phyloP scores from a whole-genome alignment of 2,888 invertebrate species.

The Ormyrus nitidulus region DNA sequence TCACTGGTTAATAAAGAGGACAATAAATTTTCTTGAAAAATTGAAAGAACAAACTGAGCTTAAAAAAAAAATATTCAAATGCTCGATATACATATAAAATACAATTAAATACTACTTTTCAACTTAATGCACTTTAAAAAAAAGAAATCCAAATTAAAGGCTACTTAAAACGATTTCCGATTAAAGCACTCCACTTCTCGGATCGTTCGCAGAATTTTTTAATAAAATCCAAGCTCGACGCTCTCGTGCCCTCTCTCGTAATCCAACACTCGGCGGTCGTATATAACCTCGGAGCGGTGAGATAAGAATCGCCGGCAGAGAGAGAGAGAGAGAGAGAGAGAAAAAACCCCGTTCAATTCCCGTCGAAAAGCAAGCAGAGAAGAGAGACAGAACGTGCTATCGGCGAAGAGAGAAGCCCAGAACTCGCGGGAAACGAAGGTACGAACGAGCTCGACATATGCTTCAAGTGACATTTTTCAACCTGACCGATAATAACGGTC shows the following conservation, averaged over 20 bases:
- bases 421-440: conserved; percentile 7
- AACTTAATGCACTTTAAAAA: too few species aligned
- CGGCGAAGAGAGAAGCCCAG: not conserved
- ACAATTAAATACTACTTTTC: too few species aligned
- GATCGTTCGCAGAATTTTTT: conserved; percentile 3
- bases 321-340: conserved; percentile 7
- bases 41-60: too few species aligned
- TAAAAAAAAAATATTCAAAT: too few species aligned
- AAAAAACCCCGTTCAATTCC: too few species aligned
- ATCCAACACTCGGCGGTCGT: conserved; percentile 10
- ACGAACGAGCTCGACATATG: conserved; percentile 28
- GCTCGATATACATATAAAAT: too few species aligned
- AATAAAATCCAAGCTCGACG: conserved; percentile 27
- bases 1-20: too few species aligned
- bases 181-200: not conserved
- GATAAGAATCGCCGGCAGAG: conserved; percentile 21
- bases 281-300: conserved; percentile 1
- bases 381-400: conserved; percentile 18
- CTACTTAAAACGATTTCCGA: too few species aligned
- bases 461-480: conserved; percentile 42
- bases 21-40: too few species aligned
- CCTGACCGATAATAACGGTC: conserved; percentile 40
- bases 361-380: not conserved
- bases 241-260: not conserved
- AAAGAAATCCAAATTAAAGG: too few species aligned